phyloP scores from a whole-genome alignment of 2,888 invertebrate genomes.

The Noctua janthe region DNA sequence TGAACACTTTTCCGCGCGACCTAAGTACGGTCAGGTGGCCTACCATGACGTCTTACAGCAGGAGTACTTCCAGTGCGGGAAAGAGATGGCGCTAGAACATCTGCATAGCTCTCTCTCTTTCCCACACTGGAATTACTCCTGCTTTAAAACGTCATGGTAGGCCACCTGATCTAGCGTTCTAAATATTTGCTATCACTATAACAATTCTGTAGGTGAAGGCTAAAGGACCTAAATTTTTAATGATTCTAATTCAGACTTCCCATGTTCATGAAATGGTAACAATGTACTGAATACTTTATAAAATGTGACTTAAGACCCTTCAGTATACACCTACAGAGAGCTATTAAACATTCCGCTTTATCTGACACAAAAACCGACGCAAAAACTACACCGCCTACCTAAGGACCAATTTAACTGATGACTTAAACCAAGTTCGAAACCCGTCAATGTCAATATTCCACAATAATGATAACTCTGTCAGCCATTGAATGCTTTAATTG shows the following conservation, averaged over 20 bases:
- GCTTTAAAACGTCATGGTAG: no score
- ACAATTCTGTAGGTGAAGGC: neutral
- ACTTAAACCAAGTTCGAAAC: neutral
- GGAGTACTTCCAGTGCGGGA: no score
- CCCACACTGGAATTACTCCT: no score
- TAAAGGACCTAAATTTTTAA: no score
- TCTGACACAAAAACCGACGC: neutral
- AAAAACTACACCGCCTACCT: neutral
- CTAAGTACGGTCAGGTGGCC: neutral
- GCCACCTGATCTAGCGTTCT: neutral
- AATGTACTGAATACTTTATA: no score
- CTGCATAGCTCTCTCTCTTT: no score
- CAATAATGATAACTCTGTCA: neutral
- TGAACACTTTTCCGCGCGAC: neutral
- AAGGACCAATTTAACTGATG: neutral
- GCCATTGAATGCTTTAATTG: neutral
- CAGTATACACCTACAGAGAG: neutral
- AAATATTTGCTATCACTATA: neutral
- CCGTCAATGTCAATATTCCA: neutral
- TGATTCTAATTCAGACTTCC: no score
- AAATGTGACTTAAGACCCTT: no score
- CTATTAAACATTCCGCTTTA: neutral
- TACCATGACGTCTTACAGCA: no score
- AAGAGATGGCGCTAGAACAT: no score
- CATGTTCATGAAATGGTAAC: no score